Conservation (phyloP, 2,797 vertebrate species). For the Petrocephalus sullivani region DNA sequence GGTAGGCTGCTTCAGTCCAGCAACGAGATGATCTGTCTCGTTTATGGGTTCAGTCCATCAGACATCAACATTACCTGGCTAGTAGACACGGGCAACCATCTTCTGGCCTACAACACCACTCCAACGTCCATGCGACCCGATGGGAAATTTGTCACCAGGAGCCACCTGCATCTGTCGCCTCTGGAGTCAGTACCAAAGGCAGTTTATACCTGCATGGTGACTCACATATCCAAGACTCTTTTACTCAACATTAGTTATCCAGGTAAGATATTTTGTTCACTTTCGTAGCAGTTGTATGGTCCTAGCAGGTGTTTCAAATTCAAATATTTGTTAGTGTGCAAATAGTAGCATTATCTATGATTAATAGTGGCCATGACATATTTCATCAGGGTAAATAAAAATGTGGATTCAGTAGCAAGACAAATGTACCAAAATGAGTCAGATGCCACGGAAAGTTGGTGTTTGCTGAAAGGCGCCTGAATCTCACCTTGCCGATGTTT, state of each 20-base stretch:
- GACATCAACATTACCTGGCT: conserved; percentile 58
- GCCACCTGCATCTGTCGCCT: conserved; percentile 42
- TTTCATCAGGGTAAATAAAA: not conserved
- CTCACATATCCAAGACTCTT: conserved; percentile 41
- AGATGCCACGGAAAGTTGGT: not conserved
- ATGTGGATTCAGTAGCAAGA: no score
- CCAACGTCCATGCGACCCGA: conserved; percentile 38
- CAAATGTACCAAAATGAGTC: not conserved
- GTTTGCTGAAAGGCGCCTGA: not conserved
- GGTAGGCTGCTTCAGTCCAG: conserved; percentile 45
- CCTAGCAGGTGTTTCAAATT: not conserved
- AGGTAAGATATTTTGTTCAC: conserved; percentile 37
- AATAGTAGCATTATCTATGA: no score
- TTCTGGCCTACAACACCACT: conserved; percentile 31
- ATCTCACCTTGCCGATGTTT: not conserved
- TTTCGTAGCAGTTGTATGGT: not conserved
- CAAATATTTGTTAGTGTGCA: not conserved
- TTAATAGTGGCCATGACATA: no score
- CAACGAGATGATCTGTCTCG: conserved; percentile 55
- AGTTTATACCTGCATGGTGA: conserved; percentile 51
- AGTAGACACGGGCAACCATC: conserved; percentile 22
- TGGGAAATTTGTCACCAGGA: conserved; percentile 55
- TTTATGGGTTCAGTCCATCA: conserved; percentile 54
- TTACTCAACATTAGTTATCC: conserved; percentile 36
- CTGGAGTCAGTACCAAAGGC: conserved; percentile 39